Conservation (phyloP, 1,140 invertebrate species). For the Ctenoplectra terminalis region DNA sequence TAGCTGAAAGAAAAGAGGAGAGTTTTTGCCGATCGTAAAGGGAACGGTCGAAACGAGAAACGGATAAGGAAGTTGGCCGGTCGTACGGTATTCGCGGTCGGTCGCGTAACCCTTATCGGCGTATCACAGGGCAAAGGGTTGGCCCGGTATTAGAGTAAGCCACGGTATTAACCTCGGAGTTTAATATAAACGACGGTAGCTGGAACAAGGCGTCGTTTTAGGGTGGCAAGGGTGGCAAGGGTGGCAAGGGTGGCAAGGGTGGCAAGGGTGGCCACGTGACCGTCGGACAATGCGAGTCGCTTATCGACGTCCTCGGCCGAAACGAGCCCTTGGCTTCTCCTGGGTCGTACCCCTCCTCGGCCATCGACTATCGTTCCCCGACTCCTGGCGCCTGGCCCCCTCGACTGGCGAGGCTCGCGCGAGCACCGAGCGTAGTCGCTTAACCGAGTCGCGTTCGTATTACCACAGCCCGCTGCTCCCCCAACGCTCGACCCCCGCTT, state of each 20-base stretch:
- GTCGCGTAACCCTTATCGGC: constrained; percentile 72
- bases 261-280: constrained; percentile 70
- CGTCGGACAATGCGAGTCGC: constrained; percentile 75
- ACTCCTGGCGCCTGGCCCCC: background rate
- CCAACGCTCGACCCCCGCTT: background rate
- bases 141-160: constrained; percentile 79
- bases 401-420: background rate
- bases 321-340: constrained; percentile 28
- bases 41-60: background rate
- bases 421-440: constrained; percentile 35
- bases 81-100: constrained; percentile 67
- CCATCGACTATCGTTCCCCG: background rate
- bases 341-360: constrained; percentile 15
- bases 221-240: constrained; percentile 13
- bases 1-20: background rate
- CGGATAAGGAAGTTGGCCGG: background rate
- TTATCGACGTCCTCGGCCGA: constrained; percentile 73
- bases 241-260: constrained; percentile 21
- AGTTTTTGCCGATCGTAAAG: background rate
- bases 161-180: constrained; percentile 79
- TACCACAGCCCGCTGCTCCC: constrained; percentile 20
- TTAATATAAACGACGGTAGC: constrained; percentile 79
- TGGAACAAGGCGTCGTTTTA: constrained; percentile 35
- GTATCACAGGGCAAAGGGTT: constrained; percentile 81
- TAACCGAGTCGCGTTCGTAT: constrained; percentile 46